Conservation (phyloP, 1,140 invertebrate genomes). For the Drosophila saltans region DNA sequence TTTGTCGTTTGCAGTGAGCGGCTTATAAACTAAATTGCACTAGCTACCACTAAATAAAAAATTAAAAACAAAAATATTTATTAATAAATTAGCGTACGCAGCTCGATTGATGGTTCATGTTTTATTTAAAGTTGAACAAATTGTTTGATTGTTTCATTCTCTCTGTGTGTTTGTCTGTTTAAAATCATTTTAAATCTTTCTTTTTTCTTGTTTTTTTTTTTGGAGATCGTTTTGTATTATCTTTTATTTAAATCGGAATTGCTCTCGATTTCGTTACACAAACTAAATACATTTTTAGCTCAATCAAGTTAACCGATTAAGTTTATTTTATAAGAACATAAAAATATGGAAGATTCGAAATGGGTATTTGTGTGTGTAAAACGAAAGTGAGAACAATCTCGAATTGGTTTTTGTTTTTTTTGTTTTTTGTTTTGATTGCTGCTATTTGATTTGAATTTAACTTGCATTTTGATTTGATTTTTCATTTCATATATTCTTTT, state of each 20-base stretch:
- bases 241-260: conserved; percentile 18
- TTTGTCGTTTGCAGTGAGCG: conserved; percentile 28
- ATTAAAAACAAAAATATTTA: conserved; percentile 77
- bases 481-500: conserved; percentile 50
- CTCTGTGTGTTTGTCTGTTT: conserved; percentile 36
- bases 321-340: background rate
- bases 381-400: conserved; percentile 5
- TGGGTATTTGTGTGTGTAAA: background rate
- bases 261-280: background rate
- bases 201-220: conserved; percentile 43
- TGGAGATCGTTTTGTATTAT: conserved; percentile 66
- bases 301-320: background rate
- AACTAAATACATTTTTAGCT: background rate
- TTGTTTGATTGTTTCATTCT: conserved; percentile 29
- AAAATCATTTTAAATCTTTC: conserved; percentile 54
- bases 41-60: conserved; percentile 83
- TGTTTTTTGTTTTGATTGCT: conserved; percentile 41
- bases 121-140: conserved; percentile 52
- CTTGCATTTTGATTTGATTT: conserved; percentile 51
- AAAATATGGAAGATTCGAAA: background rate
- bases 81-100: conserved; percentile 77
- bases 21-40: conserved; percentile 80
- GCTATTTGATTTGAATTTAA: conserved; percentile 36
- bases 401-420: conserved; percentile 15
- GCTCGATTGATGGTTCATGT: conserved; percentile 46